Evolutionary conservation across 2,888 invertebrate genomes (phyloP).

Genomic region (Petrolisthes cinctipes): DNA sequence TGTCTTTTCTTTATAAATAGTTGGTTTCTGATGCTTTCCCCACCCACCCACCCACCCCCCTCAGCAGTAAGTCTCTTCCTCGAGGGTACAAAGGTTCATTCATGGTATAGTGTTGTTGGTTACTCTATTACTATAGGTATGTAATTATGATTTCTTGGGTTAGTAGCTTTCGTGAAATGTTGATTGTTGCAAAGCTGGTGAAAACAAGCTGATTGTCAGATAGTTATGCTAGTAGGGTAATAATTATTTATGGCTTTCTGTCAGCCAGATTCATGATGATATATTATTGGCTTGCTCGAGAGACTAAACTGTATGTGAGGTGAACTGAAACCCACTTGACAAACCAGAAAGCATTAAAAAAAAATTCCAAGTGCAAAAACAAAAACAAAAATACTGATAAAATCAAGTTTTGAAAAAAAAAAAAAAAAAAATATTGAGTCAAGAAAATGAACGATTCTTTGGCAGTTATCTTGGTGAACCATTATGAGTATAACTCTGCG

Average conservation of each 20-base stretch:
- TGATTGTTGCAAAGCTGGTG: too few relatives aligned
- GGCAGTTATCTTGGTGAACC: slow-evolving; percentile 34
- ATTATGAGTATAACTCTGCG: slow-evolving; percentile 1
- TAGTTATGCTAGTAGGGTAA: too few relatives aligned
- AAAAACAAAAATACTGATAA: slow-evolving; percentile 12
- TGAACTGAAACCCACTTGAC: slow-evolving; percentile 19
- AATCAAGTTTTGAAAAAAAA: not conserved
- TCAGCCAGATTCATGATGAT: too few relatives aligned
- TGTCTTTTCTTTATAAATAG: not conserved
- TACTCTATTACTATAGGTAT: too few relatives aligned
- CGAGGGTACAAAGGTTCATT: not conserved
- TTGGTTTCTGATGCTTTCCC: not conserved
- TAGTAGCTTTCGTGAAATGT: too few relatives aligned
- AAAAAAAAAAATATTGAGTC: not conserved
- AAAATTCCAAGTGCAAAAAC: not conserved
- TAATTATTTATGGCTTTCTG: too few relatives aligned
- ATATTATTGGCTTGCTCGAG: not conserved
- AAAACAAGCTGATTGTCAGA: too few relatives aligned
- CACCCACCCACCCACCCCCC: not conserved
- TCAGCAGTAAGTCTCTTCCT: not conserved
- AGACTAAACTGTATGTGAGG: not conserved
- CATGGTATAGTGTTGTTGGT: too few relatives aligned
- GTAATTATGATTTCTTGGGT: too few relatives aligned
- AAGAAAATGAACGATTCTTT: slow-evolving; percentile 27
- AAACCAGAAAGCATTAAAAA: slow-evolving; percentile 17